Evolutionary conservation across 2,113 vertebrate species (phyloP).

Genomic region (Hiodon tergisus): DNA sequence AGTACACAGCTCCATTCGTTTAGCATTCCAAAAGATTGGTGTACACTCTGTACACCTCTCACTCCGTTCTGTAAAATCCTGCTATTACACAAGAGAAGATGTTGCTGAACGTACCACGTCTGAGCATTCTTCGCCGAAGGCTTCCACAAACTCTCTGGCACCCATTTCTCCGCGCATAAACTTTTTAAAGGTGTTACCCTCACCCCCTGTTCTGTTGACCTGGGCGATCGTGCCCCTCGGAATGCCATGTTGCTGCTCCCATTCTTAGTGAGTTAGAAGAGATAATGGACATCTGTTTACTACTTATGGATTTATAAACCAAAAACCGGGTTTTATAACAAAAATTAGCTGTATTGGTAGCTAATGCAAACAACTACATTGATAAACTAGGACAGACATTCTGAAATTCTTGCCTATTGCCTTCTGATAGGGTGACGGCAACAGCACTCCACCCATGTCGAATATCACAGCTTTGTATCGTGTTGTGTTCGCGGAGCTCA

Average conservation of each 20-base stretch:
- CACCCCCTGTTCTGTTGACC: slow-evolving; percentile 48
- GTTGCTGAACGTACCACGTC: slow-evolving; percentile 57
- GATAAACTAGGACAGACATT: neutral
- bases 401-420: slow-evolving; percentile 48
- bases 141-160: slow-evolving; percentile 54
- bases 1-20: neutral
- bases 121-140: slow-evolving; percentile 60
- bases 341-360: neutral
- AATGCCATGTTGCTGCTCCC: slow-evolving; percentile 60
- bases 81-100: neutral
- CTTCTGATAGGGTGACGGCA: slow-evolving; percentile 54
- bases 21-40: neutral
- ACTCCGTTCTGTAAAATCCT: neutral
- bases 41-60: too few species aligned
- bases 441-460: slow-evolving; percentile 58
- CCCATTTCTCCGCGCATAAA: slow-evolving; percentile 67
- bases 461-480: slow-evolving; percentile 63
- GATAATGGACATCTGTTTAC: neutral
- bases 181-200: slow-evolving; percentile 53
- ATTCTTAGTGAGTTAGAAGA: slow-evolving; percentile 47
- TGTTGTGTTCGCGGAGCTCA: neutral
- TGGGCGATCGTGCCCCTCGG: slow-evolving; percentile 57
- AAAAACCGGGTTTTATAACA: neutral
- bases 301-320: too few species aligned
- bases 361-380: neutral